These are phyloP conservation scores for Drosophila serrata DNA, from an alignment of 1,140 invertebrate species.

Conservation along the genomic window DNA sequence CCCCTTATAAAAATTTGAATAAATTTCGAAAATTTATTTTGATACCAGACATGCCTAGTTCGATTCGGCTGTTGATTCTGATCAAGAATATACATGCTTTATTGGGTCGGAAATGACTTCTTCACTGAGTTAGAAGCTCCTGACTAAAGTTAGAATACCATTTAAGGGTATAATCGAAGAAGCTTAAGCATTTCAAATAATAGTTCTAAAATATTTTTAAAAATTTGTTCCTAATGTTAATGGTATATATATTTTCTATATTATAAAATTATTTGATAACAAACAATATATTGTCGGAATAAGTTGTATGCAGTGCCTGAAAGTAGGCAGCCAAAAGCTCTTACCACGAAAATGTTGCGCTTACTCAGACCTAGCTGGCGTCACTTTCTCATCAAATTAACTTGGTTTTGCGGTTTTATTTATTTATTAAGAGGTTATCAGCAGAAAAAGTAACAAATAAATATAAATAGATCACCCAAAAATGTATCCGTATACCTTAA, in stretches of 20 bases:
- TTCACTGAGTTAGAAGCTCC: too few relatives aligned
- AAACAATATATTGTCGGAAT: too few relatives aligned
- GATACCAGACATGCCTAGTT: too few relatives aligned
- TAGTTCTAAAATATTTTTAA: neutral
- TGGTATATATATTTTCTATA: neutral
- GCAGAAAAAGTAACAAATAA: neutral
- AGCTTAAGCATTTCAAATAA: neutral
- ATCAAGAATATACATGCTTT: too few relatives aligned
- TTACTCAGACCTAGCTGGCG: neutral
- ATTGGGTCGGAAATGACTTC: too few relatives aligned
- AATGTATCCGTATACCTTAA: neutral
- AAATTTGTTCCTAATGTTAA: too few relatives aligned
- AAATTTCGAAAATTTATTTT: too few relatives aligned
- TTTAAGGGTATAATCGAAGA: neutral
- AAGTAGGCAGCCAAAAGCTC: conserved; percentile 1
- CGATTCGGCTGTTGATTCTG: too few relatives aligned
- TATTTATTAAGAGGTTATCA: neutral
- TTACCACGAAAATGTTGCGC: neutral
- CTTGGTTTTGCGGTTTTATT: neutral
- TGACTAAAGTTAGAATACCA: too few relatives aligned
- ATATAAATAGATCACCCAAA: neutral
- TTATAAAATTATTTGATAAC: neutral
- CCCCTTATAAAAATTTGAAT: too few relatives aligned
- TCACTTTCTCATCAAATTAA: neutral
- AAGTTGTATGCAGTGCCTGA: neutral